A percentile compares a stretch with the other conserved stretches of the same genome.
Evolutionary conservation across 1,140 invertebrate species (phyloP).

Genomic region (Pogonognathellus flavescens): DNA sequence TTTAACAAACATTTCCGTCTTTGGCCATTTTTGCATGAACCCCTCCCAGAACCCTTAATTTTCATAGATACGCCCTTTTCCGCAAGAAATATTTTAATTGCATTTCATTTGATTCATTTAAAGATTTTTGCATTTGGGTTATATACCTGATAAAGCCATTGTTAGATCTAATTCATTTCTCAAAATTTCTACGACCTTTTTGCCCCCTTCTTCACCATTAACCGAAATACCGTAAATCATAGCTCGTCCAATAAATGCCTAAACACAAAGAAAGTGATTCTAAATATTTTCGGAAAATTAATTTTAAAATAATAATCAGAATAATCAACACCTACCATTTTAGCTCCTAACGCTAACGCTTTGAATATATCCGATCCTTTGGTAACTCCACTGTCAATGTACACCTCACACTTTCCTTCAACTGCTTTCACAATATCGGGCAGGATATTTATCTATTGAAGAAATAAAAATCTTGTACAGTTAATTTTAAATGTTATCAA

Average conservation of each 20-base stretch:
- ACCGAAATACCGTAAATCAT: slow-evolving; percentile 89
- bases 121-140: background rate
- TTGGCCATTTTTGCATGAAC: too few species aligned
- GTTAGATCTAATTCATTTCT: slow-evolving; percentile 83
- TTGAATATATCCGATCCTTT: slow-evolving; percentile 92
- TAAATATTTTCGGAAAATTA: background rate
- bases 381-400: slow-evolving; percentile 89
- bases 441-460: slow-evolving; percentile 51
- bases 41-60: too few species aligned
- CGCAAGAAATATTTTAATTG: too few species aligned
- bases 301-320: slow-evolving; percentile 68
- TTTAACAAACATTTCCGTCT: too few species aligned
- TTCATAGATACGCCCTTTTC: too few species aligned
- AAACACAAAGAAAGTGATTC: slow-evolving; percentile 70
- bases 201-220: slow-evolving; percentile 83
- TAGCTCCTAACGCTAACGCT: slow-evolving; percentile 90
- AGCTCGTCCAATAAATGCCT: slow-evolving; percentile 90
- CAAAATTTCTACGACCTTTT: slow-evolving; percentile 81
- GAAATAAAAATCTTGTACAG: background rate
- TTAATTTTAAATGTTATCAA: too few species aligned
- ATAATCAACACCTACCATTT: slow-evolving; percentile 75
- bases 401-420: slow-evolving; percentile 77
- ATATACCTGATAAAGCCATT: slow-evolving; percentile 75
- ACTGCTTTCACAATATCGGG: slow-evolving; percentile 47
- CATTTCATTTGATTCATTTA: background rate